Percentiles rank a stretch among this genome's conserved stretches.
Evolutionary conservation across 2,888 invertebrate genomes (phyloP).

Genomic region (Colostygia pectinataria): DNA sequence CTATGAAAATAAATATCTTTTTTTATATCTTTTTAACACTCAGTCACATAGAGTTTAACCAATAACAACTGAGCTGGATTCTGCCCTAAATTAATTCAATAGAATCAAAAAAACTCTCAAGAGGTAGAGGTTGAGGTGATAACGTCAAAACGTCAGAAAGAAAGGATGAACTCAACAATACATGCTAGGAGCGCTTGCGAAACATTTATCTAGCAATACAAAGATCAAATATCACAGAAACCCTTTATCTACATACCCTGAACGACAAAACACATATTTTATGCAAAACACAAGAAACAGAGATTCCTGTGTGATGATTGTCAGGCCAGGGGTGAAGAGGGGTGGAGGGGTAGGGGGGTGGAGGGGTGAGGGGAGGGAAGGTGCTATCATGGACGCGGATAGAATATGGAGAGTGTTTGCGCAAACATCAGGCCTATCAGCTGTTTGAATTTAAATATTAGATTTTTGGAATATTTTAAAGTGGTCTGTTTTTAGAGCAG

Average conservation of each 20-base stretch:
- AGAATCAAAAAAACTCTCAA: too few relatives aligned
- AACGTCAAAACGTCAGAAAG: too few relatives aligned
- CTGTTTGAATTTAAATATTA: slow-evolving; percentile 15
- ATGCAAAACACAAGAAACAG: slow-evolving; percentile 16
- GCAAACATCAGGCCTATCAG: slow-evolving; percentile 11
- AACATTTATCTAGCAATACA: too few relatives aligned
- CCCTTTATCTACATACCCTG: neutral
- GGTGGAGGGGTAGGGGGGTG: neutral
- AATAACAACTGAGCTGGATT: too few relatives aligned
- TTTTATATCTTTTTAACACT: too few relatives aligned
- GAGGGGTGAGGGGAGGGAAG: neutral
- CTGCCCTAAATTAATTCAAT: too few relatives aligned
- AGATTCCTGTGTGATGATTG: slow-evolving; percentile 15
- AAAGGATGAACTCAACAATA: too few relatives aligned
- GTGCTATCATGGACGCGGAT: slow-evolving; percentile 9
- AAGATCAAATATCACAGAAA: neutral
- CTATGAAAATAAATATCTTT: too few relatives aligned
- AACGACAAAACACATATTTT: slow-evolving; percentile 15
- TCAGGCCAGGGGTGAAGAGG: neutral
- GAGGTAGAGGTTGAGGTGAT: too few relatives aligned
- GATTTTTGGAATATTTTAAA: slow-evolving; percentile 14
- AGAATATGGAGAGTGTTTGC: slow-evolving; percentile 19
- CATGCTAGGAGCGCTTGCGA: too few relatives aligned
- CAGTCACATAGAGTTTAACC: too few relatives aligned
- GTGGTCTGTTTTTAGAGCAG: slow-evolving; percentile 3